Conservation (phyloP, 2,888 invertebrate genomes). For the Tupiocoris notatus region DNA sequence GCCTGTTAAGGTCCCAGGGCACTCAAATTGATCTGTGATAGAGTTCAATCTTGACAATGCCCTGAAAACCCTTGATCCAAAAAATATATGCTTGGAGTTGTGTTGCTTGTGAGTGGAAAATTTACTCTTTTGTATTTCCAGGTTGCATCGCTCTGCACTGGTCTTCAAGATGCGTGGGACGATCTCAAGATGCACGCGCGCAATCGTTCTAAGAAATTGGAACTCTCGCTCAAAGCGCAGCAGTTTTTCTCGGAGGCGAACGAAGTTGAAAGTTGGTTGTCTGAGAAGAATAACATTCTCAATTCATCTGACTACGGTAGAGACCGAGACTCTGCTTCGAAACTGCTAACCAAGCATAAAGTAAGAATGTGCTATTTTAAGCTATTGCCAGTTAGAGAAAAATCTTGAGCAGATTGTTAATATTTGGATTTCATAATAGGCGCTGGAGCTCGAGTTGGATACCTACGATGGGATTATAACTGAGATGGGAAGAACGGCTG, state of each 20-base stretch:
- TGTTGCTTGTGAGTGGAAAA: too few species aligned
- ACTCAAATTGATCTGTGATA: too few species aligned
- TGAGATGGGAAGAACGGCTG: conserved; percentile 87
- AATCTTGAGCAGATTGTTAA: too few species aligned
- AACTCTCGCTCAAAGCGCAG: conserved; percentile 83
- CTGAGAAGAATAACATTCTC: conserved; percentile 79
- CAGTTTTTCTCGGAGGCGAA: conserved; percentile 88
- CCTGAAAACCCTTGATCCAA: too few species aligned
- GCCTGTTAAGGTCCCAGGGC: too few species aligned
- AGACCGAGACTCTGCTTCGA: conserved; percentile 87
- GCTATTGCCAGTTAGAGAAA: too few species aligned
- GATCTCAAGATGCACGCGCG: conserved; percentile 69
- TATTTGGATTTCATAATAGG: conserved; percentile 60
- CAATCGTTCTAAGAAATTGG: conserved; percentile 73
- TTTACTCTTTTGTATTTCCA: conserved; percentile 52
- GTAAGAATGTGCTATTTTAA: conserved; percentile 56
- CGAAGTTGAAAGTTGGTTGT: conserved; percentile 90
- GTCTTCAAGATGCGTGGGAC: conserved; percentile 71
- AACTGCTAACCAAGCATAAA: conserved; percentile 92
- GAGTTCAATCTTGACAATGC: too few species aligned
- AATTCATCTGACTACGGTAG: conserved; percentile 83
- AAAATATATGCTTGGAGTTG: too few species aligned
- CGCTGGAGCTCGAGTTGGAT: conserved; percentile 84
- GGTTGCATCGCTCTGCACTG: conserved; percentile 73
- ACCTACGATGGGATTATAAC: conserved; percentile 88